Evolutionary conservation across 2,888 invertebrate genomes (phyloP).

Genomic region (Cenopis cana): DNA sequence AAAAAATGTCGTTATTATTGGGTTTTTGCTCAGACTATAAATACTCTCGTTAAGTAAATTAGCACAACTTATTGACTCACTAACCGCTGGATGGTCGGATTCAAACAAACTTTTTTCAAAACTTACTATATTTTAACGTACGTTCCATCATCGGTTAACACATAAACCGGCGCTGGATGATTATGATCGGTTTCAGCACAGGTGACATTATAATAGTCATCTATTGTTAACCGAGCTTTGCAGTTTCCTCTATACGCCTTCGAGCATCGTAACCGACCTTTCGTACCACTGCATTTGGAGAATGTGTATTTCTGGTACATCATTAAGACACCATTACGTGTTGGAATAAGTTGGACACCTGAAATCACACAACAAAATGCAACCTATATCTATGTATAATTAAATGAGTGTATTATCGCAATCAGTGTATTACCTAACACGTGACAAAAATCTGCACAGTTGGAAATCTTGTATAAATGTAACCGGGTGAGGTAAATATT

Average conservation of each 20-base stretch:
- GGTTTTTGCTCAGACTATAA: too few species aligned
- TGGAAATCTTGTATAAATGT: too few species aligned
- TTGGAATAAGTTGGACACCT: conserved; percentile 11
- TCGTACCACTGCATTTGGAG: conserved; percentile 27
- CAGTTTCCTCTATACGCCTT: conserved; percentile 45
- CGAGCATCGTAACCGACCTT: conserved; percentile 21
- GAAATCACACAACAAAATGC: background rate
- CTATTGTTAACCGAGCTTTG: conserved; percentile 46
- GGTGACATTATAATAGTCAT: conserved; percentile 46
- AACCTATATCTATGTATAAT: background rate
- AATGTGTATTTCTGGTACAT: conserved; percentile 47
- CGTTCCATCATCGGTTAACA: background rate
- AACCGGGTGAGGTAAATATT: too few species aligned
- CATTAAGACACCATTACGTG: conserved; percentile 28
- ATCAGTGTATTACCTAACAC: too few species aligned
- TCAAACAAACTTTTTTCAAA: background rate
- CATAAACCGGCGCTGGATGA: conserved; percentile 50
- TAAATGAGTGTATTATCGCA: background rate
- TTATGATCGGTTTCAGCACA: conserved; percentile 52
- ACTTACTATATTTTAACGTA: conserved; percentile 8
- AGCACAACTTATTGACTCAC: too few species aligned
- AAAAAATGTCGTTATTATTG: too few species aligned
- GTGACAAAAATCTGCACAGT: too few species aligned
- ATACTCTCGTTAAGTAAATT: too few species aligned
- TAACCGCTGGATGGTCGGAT: background rate